These are phyloP conservation scores for Orbicella faveolata DNA, from an alignment of 64 coral and sea anemone species.

Conservation along the genomic window DNA sequence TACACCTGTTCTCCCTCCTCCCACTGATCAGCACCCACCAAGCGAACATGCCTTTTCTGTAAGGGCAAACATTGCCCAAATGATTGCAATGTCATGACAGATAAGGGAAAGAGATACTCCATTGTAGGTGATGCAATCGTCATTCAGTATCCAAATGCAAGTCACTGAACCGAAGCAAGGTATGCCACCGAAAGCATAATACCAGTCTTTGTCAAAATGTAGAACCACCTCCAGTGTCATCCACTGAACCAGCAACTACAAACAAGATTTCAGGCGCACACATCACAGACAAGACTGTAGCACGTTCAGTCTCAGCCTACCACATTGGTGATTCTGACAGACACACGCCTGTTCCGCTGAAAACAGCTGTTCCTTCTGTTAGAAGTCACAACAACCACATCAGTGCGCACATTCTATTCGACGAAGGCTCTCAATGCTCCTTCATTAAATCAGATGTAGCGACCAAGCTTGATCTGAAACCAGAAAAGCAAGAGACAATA, in stretches of 20 bases:
- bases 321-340: background rate
- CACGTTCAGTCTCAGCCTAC: background rate
- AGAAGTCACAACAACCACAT: background rate
- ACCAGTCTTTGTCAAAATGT: conserved; percentile 35
- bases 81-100: conserved; percentile 16
- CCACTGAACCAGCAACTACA: background rate
- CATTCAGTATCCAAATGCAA: conserved; percentile 48
- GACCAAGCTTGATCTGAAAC: background rate
- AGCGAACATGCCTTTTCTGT: conserved; percentile 39
- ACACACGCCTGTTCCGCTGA: conserved; percentile 23
- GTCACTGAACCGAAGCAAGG: conserved; percentile 24
- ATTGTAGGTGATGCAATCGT: background rate
- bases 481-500: conserved; percentile 16
- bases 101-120: conserved; percentile 3
- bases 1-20: background rate
- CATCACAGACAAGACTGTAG: background rate
- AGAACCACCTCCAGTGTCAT: no score
- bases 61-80: conserved; percentile 7
- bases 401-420: conserved; percentile 33
- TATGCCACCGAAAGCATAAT: conserved; percentile 50
- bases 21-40: background rate
- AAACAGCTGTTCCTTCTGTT: conserved; percentile 34
- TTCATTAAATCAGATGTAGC: conserved; percentile 37
- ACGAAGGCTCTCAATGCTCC: conserved; percentile 51
- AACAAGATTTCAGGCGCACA: background rate